Evolutionary conservation across 2,888 invertebrate genomes (phyloP).

Genomic region (Dynastes tityus): DNA sequence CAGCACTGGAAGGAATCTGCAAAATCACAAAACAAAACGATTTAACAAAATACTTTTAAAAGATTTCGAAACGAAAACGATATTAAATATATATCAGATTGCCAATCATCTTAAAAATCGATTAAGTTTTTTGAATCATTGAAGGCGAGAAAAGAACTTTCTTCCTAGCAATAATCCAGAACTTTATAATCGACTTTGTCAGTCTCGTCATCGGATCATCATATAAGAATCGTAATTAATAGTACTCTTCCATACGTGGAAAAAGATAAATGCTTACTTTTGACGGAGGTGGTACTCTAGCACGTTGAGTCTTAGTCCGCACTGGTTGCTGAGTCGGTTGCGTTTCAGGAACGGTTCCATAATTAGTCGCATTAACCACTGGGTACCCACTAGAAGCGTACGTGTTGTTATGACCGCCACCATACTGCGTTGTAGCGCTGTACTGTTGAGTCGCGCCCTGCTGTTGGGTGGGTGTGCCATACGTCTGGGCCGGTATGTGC

Average conservation of each 20-base stretch:
- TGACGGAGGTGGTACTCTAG: slow-evolving; percentile 87
- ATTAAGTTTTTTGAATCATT: slow-evolving; percentile 8
- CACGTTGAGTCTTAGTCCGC: slow-evolving; percentile 78
- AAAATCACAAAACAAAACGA: slow-evolving; percentile 51
- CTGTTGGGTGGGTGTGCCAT: slow-evolving; percentile 54
- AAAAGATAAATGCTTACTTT: slow-evolving; percentile 73
- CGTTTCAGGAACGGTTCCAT: slow-evolving; percentile 54
- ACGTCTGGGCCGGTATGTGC: slow-evolving; percentile 56
- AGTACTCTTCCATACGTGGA: neutral
- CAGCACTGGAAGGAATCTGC: slow-evolving; percentile 93
- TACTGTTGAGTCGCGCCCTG: slow-evolving; percentile 51
- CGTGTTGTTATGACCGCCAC: slow-evolving; percentile 58
- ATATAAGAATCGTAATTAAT: neutral
- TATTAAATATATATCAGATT: slow-evolving; percentile 53
- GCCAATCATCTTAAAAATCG: slow-evolving; percentile 52
- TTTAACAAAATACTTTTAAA: neutral
- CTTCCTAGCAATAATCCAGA: neutral
- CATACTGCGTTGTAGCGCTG: slow-evolving; percentile 60
- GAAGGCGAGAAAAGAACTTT: slow-evolving; percentile 34
- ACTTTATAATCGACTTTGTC: slow-evolving; percentile 34
- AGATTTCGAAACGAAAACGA: neutral
- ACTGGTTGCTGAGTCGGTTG: slow-evolving; percentile 50
- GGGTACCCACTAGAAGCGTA: slow-evolving; percentile 61
- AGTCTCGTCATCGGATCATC: slow-evolving; percentile 55
- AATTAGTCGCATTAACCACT: slow-evolving; percentile 57